Conservation (phyloP, 2,797 vertebrate genomes). For the Lagorchestes hirsutus region DNA sequence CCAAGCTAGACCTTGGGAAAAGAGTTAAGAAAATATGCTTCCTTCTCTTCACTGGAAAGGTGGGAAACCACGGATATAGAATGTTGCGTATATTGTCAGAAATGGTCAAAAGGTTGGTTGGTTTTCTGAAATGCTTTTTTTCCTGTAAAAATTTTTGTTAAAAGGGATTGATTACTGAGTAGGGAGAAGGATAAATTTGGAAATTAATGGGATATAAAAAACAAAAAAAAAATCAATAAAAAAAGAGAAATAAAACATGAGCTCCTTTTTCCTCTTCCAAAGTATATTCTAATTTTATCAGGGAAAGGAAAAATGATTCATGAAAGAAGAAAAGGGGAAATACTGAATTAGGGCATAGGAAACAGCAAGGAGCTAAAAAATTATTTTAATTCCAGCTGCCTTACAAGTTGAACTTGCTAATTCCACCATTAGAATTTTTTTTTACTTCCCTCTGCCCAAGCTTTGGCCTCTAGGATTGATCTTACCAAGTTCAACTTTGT, state of each 20-base stretch:
- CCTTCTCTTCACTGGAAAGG: neutral
- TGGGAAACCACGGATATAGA: neutral
- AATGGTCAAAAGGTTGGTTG: neutral
- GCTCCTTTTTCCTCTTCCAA: neutral
- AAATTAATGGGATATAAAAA: neutral
- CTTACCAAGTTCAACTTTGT: neutral
- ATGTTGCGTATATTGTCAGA: neutral
- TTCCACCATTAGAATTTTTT: neutral
- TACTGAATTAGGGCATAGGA: neutral
- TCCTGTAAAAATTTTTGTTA: neutral
- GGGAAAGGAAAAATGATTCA: neutral
- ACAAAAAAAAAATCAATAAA: neutral
- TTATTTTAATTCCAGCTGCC: neutral
- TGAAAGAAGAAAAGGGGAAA: constrained; percentile 16
- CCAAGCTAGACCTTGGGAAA: neutral
- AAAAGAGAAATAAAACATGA: neutral
- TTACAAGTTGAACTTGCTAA: neutral
- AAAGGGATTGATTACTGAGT: neutral
- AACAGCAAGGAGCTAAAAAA: neutral
- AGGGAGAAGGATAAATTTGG: neutral
- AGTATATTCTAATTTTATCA: neutral
- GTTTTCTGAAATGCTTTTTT: neutral
- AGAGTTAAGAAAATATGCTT: neutral
- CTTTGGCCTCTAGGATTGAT: neutral
- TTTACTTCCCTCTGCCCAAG: neutral